phyloP scores from a whole-genome alignment of 37 sponge, comb jelly and placozoan genomes.

The Chondrosia reniformis region DNA sequence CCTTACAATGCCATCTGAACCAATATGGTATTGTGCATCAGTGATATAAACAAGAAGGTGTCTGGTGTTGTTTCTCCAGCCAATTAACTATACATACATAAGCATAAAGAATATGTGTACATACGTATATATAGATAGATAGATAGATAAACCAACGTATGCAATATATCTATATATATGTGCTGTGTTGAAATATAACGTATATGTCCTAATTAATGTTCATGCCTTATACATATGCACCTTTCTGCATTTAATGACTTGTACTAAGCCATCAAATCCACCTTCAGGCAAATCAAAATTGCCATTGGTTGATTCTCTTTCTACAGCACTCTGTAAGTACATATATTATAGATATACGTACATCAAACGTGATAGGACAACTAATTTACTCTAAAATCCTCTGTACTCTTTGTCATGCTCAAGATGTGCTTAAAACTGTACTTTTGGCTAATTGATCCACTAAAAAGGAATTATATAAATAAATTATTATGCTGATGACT shows the following conservation, averaged over 20 bases:
- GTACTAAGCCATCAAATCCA: slow-evolving; percentile 7
- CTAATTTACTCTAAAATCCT: background rate
- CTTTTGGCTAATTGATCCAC: background rate
- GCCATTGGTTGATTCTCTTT: slow-evolving; percentile 19
- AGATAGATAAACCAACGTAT: too few relatives aligned
- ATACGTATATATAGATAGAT: too few relatives aligned
- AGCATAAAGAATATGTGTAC: too few relatives aligned
- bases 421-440: slow-evolving; percentile 18
- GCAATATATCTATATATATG: too few relatives aligned
- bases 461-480: too few relatives aligned
- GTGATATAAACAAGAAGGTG: slow-evolving; percentile 77
- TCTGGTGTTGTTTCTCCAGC: slow-evolving; percentile 85
- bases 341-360: too few relatives aligned
- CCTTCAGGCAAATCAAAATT: slow-evolving; percentile 43
- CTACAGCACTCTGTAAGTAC: slow-evolving; percentile 9
- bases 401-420: background rate
- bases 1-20: slow-evolving; percentile 88
- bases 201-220: background rate
- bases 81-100: slow-evolving; percentile 87
- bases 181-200: background rate
- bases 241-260: slow-evolving; percentile 15
- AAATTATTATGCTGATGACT: too few relatives aligned
- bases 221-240: slow-evolving; percentile 4
- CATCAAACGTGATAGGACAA: background rate
- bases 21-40: slow-evolving; percentile 89